A percentile compares a stretch with the other conserved stretches of the same genome.
These are phyloP conservation scores for Meloidogyne exigua DNA, from an alignment of 1,140 invertebrate genomes.

Conservation along the genomic window DNA sequence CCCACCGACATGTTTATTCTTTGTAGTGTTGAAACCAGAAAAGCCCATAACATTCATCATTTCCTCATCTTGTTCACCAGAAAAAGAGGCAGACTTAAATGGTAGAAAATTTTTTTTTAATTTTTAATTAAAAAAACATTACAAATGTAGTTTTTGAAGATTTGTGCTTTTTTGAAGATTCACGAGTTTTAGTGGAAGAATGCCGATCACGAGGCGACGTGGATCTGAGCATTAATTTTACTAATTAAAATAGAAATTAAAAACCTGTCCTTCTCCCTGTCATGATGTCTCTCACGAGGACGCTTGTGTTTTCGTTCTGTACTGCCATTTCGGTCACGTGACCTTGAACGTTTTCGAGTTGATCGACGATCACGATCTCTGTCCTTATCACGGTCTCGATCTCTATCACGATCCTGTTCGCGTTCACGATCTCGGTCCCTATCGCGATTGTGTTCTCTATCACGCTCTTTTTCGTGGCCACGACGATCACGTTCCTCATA, in stretches of 20 bases:
- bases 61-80: slow-evolving; percentile 72
- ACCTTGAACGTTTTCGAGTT: slow-evolving; percentile 2
- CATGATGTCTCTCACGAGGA: background rate
- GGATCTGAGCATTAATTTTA: background rate
- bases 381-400: background rate
- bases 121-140: background rate
- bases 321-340: background rate
- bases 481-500: background rate
- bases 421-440: background rate
- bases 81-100: slow-evolving; percentile 10
- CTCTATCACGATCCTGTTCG: background rate
- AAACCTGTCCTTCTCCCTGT: slow-evolving; percentile 5
- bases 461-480: no score
- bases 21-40: slow-evolving; percentile 87
- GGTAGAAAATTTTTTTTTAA: background rate
- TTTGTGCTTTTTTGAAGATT: slow-evolving; percentile 5
- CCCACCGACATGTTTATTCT: slow-evolving; percentile 83
- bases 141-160: background rate
- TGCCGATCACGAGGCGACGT: background rate
- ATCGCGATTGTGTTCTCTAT: background rate
- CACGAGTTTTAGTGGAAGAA: background rate
- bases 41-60: slow-evolving; percentile 97
- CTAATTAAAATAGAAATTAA: background rate
- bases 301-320: background rate
- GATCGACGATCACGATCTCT: background rate